Conservation (phyloP, 2,888 invertebrate genomes). For the Cremastinae sp. region DNA sequence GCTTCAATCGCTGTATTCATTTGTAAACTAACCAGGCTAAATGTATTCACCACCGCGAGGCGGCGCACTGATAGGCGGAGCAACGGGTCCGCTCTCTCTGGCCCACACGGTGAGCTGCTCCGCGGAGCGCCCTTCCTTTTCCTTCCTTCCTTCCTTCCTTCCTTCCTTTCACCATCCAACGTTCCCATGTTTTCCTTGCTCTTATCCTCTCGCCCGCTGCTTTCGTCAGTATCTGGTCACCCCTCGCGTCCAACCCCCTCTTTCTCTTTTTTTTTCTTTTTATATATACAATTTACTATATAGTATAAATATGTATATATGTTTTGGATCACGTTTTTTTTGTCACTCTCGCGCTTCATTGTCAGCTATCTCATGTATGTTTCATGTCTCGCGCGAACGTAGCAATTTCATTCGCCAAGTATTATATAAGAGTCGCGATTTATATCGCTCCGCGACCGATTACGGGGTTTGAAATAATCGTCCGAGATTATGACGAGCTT, state of each 20-base stretch:
- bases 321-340: neutral
- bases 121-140: slow-evolving; percentile 75
- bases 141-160: slow-evolving; percentile 67
- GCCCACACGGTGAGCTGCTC: slow-evolving; percentile 72
- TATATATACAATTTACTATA: too few relatives aligned
- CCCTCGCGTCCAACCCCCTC: slow-evolving; percentile 66
- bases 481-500: neutral
- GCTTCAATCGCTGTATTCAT: slow-evolving; percentile 88
- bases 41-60: slow-evolving; percentile 80
- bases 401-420: slow-evolving; percentile 9
- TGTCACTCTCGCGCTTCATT: slow-evolving; percentile 33
- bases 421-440: neutral
- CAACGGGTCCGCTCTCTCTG: slow-evolving; percentile 73
- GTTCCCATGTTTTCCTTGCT: slow-evolving; percentile 55
- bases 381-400: slow-evolving; percentile 53
- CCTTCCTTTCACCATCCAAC: slow-evolving; percentile 60
- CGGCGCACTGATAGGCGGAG: slow-evolving; percentile 80
- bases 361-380: slow-evolving; percentile 54
- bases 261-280: slow-evolving; percentile 54
- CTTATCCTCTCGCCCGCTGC: slow-evolving; percentile 66
- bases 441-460: slow-evolving; percentile 4
- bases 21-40: slow-evolving; percentile 84
- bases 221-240: slow-evolving; percentile 52
- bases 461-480: neutral
- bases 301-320: too few relatives aligned